These are phyloP conservation scores for Orientallactaga sibirica DNA, from an alignment of 2,797 vertebrate species.

Conservation along the genomic window DNA sequence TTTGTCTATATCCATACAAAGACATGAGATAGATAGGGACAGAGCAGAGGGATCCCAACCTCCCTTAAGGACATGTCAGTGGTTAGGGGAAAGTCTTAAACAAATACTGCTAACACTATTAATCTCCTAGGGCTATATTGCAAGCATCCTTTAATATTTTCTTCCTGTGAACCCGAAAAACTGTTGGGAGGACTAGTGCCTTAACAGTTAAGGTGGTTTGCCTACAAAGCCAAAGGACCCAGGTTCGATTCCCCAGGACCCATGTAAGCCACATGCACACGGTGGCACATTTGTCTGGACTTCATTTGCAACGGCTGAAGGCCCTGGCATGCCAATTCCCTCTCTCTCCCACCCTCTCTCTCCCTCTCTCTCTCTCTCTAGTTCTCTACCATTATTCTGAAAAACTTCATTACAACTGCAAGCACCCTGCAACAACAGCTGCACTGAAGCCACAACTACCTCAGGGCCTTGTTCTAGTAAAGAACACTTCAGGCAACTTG, in stretches of 20 bases:
- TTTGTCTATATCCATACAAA: not conserved
- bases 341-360: too few relatives aligned
- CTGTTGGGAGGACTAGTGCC: too few relatives aligned
- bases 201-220: too few relatives aligned
- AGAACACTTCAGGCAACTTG: not conserved
- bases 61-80: not conserved
- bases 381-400: not conserved
- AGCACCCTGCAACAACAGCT: not conserved
- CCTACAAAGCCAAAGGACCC: too few relatives aligned
- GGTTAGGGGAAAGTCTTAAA: not conserved
- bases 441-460: too few relatives aligned
- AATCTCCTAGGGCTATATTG: not conserved
- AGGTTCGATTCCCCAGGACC: too few relatives aligned
- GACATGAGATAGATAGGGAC: not conserved
- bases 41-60: not conserved
- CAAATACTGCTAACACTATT: not conserved
- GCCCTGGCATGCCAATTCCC: too few relatives aligned
- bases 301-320: too few relatives aligned
- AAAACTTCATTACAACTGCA: not conserved
- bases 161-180: too few relatives aligned
- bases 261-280: too few relatives aligned
- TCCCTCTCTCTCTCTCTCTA: too few relatives aligned
- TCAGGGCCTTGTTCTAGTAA: not conserved
- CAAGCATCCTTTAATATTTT: not conserved
- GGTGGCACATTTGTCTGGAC: too few relatives aligned